Percentiles rank a stretch among this genome's conserved stretches.
Evolutionary conservation across 53 echinoderm and acorn worm species (phyloP).

Genomic region (Temnopleurus reevesii): DNA sequence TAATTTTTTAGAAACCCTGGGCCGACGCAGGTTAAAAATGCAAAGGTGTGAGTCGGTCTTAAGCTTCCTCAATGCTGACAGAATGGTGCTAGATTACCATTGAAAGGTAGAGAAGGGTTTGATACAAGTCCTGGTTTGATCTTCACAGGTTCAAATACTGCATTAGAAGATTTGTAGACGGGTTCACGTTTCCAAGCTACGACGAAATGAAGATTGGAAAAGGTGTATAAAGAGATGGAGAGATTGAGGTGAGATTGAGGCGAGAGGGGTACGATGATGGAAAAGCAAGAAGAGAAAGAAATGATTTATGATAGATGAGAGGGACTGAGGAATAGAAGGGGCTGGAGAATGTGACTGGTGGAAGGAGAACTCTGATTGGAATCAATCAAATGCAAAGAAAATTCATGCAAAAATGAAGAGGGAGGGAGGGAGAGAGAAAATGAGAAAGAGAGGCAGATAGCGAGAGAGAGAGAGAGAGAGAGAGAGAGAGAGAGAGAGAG

Average conservation of each 20-base stretch:
- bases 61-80: neutral
- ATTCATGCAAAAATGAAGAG: no score
- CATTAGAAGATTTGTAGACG: conserved; percentile 5
- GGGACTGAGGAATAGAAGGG: neutral
- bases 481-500: conserved; percentile 23
- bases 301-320: neutral
- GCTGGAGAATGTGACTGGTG: neutral
- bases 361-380: no score
- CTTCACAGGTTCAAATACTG: neutral
- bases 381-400: no score
- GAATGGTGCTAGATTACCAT: neutral
- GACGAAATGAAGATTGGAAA: neutral
- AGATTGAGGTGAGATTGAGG: neutral
- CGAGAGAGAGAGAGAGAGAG: neutral
- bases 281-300: neutral
- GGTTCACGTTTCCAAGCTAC: neutral
- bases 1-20: no score
- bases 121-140: neutral
- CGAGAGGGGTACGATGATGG: neutral
- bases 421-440: neutral
- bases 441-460: neutral
- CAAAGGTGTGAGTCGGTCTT: no score
- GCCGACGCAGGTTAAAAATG: no score
- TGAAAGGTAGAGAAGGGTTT: neutral
- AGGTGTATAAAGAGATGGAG: neutral